These are phyloP conservation scores for Xestia rhomboidea DNA, from an alignment of 2,888 invertebrate genomes.

Conservation along the genomic window DNA sequence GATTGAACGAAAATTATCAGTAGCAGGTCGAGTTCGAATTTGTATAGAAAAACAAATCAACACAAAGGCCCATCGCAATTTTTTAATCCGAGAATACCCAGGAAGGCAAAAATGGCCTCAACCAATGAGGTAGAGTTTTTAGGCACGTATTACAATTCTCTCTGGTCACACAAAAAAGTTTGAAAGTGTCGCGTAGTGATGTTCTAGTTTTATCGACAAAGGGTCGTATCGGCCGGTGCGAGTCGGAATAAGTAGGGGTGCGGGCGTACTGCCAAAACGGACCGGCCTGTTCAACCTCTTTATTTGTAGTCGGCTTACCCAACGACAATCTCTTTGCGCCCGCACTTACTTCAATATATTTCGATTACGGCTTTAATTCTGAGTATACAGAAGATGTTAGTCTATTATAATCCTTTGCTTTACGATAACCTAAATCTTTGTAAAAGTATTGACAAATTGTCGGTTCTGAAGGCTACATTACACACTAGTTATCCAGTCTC, in stretches of 20 bases:
- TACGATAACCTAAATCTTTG: neutral
- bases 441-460: neutral
- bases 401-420: constrained; percentile 6
- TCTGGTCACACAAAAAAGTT: constrained; percentile 21
- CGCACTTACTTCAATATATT: constrained; percentile 75
- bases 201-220: constrained; percentile 74
- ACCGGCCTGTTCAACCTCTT: constrained; percentile 75
- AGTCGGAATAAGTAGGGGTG: constrained; percentile 71
- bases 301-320: constrained; percentile 81
- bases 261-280: constrained; percentile 82
- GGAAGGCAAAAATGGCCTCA: neutral
- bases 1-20: neutral
- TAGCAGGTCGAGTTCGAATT: no score
- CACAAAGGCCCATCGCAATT: neutral
- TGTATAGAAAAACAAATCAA: neutral
- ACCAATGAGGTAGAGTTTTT: neutral
- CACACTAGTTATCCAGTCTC: neutral
- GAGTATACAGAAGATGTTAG: neutral
- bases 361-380: constrained; percentile 62
- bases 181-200: constrained; percentile 60
- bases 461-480: neutral
- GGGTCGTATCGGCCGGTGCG: constrained; percentile 68
- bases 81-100: neutral
- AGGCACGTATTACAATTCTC: neutral
- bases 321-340: constrained; percentile 76